Base-by-base conservation (phyloP, 2,113 vertebrate species). In the Accipiter virgatus region DNA sequence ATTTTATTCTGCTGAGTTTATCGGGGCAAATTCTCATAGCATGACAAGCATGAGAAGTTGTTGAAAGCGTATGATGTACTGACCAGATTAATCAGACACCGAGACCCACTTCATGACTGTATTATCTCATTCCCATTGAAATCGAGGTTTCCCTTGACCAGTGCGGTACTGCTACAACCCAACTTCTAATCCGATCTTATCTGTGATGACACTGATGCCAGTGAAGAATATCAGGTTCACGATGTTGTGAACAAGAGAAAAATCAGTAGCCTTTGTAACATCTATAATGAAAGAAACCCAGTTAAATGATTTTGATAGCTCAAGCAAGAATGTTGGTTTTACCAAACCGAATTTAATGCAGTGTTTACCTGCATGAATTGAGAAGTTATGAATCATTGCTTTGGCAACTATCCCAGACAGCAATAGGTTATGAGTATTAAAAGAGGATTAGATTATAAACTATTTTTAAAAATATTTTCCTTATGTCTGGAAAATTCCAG, bases 361-460 rank as follows among this genome's bases (percentile, higher is more conserved):
- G 52, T 86, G 23, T 94, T 97, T 95, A 89, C 29, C 78, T 95
- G 63, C 6, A 38, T 89, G 94, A 96, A 96, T 68, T 78, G 66
- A 95, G 50, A 90, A 91, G 45, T 92, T 94, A 72, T 83, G 70
- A 95, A 71, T 94, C 81, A 91, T 90, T 90, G 59, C 16, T 95
- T 91, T 97, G 81, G 86, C 74, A 88, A 77, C 52, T 23, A 90
- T 90, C 75, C 88, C 88, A 91, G 86, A 90, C 27, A 95, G 38
- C 26, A 96, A 82, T 61, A 91, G 55, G n/a, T 59, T 97, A 67
- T 93, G 70, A 83, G 27, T 53, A 93, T 88, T 96, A 80, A 94
- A 95, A 88, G 50, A 78, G 81, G 48, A 97, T 86, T 95, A 88
- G 65, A 72, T 86, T 97, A 93, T 86, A 78, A 50, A 87, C n/a